Evolutionary conservation across 2,113 vertebrate species (phyloP).

Genomic region (Hypocryptadius cinnamomeus): DNA sequence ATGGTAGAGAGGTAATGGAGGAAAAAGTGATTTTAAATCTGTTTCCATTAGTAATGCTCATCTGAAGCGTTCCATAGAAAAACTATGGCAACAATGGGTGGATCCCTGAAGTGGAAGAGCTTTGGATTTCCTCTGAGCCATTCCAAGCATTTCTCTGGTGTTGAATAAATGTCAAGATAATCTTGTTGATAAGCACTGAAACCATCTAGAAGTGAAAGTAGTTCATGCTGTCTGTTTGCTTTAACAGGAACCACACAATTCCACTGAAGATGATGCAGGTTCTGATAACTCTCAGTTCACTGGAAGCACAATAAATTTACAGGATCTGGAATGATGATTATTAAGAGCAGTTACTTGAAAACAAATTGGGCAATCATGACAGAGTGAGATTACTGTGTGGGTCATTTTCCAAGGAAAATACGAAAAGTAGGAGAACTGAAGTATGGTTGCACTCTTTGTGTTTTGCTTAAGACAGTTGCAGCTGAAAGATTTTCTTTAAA

Average conservation of each 20-base stretch:
- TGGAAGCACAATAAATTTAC: slow-evolving; percentile 92
- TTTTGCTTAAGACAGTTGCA: neutral
- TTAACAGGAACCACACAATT: slow-evolving; percentile 82
- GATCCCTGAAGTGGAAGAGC: neutral
- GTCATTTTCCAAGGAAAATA: slow-evolving; percentile 14
- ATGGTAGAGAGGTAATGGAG: neutral
- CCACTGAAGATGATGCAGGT: slow-evolving; percentile 79
- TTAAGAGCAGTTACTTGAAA: neutral
- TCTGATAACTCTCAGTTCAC: slow-evolving; percentile 85
- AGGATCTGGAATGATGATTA: slow-evolving; percentile 83
- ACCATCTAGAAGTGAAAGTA: neutral
- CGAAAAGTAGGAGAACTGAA: neutral
- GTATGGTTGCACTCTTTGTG: neutral
- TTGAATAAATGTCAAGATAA: neutral
- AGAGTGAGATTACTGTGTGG: neutral
- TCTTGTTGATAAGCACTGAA: neutral
- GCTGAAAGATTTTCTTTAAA: neutral
- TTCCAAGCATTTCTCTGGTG: neutral
- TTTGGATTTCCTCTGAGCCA: neutral
- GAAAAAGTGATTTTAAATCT: neutral
- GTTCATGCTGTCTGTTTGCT: slow-evolving; percentile 7
- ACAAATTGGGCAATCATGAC: neutral
- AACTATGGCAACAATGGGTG: neutral
- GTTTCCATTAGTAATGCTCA: neutral
- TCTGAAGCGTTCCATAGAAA: neutral